Percentiles rank a stretch among this genome's conserved stretches.
These are phyloP conservation scores for Dendropsophus ebraccatus DNA, from an alignment of 2,113 vertebrate genomes.

Conservation along the genomic window DNA sequence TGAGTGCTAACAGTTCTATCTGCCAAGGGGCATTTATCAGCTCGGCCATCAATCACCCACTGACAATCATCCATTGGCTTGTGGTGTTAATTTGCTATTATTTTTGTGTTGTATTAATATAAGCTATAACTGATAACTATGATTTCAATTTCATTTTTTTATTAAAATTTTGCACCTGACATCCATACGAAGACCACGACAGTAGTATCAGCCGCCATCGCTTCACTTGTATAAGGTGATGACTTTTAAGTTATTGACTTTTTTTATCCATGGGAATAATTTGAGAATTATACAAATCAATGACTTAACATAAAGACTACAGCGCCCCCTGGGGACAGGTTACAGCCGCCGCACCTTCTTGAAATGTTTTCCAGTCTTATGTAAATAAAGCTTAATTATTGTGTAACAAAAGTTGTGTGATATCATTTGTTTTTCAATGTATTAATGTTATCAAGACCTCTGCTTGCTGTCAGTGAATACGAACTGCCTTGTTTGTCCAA, in stretches of 20 bases:
- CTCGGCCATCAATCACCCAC: background rate
- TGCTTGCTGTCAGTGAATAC: background rate
- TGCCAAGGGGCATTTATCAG: background rate
- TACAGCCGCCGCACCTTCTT: background rate
- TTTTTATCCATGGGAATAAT: background rate
- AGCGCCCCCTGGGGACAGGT: background rate
- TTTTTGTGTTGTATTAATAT: background rate
- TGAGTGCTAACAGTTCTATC: background rate
- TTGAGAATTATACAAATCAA: background rate
- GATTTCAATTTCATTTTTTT: background rate
- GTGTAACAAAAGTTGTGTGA: background rate
- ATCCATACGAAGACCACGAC: background rate
- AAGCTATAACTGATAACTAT: background rate
- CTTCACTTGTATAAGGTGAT: background rate
- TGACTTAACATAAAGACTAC: background rate
- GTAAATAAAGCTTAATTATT: conserved; percentile 11
- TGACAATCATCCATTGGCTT: background rate
- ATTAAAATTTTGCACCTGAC: background rate
- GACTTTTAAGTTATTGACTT: background rate
- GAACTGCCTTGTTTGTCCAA: too few species aligned
- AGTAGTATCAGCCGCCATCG: background rate
- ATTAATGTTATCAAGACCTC: background rate
- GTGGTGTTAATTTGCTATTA: background rate
- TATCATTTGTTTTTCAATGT: background rate
- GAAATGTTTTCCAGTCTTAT: background rate